These are phyloP conservation scores for Chaenogobius annularis DNA, from an alignment of 2,113 vertebrate species.

Conservation along the genomic window DNA sequence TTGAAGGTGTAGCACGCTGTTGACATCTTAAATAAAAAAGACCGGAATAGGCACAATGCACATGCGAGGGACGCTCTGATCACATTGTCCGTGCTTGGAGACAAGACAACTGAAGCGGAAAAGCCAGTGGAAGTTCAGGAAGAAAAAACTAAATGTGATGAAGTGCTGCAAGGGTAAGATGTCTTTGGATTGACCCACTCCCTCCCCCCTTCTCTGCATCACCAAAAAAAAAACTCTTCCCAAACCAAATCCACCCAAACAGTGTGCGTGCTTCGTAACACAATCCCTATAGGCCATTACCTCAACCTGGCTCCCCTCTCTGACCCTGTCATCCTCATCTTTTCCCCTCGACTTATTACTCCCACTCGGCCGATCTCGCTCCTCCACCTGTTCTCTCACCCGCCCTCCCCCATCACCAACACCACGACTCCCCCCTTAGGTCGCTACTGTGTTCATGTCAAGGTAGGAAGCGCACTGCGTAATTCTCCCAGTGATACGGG, in stretches of 20 bases:
- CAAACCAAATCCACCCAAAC: constrained; percentile 9
- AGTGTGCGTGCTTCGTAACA: constrained; percentile 32
- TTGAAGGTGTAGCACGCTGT: constrained; percentile 67
- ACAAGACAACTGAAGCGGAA: constrained; percentile 68
- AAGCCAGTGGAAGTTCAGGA: constrained; percentile 72
- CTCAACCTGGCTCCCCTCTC: constrained; percentile 61
- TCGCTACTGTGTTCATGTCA: constrained; percentile 52
- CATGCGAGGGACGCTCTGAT: constrained; percentile 61
- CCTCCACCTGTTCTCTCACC: constrained; percentile 55
- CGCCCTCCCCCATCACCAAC: constrained; percentile 31
- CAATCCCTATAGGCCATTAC: constrained; percentile 57
- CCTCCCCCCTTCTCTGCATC: constrained; percentile 3
- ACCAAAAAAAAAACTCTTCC: background rate
- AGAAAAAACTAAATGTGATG: constrained; percentile 55
- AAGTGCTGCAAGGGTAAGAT: constrained; percentile 65
- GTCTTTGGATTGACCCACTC: constrained; percentile 32
- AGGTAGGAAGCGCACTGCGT: constrained; percentile 57
- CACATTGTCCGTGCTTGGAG: constrained; percentile 45
- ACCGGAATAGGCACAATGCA: constrained; percentile 51
- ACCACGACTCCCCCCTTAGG: constrained; percentile 31
- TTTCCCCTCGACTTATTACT: constrained; percentile 61
- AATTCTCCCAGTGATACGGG: constrained; percentile 67
- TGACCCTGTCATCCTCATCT: constrained; percentile 63
- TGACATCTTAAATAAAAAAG: constrained; percentile 72
- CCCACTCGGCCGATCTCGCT: constrained; percentile 56